Evolutionary conservation across 2,888 invertebrate species (phyloP).

Genomic region (Lampropteryx suffumata): DNA sequence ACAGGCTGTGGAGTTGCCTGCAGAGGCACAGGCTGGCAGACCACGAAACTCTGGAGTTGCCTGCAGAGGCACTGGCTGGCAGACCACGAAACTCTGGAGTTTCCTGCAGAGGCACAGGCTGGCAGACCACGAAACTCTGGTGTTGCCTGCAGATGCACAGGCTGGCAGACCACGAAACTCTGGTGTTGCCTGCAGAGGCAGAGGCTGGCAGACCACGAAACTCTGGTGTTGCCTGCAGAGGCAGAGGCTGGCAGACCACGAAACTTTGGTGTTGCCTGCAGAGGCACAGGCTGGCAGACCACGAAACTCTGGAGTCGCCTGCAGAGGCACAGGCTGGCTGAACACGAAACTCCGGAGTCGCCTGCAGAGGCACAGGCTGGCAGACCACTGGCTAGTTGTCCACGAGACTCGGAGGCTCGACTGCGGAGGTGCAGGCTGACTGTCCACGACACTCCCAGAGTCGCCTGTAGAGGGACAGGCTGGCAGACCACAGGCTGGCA

Average conservation of each 20-base stretch:
- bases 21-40: neutral
- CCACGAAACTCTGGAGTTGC: neutral
- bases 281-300: neutral
- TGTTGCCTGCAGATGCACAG: neutral
- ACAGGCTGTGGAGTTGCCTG: constrained; percentile 1
- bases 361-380: neutral
- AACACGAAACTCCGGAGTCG: neutral
- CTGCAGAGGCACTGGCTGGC: neutral
- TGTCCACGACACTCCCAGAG: too few species aligned
- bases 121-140: neutral
- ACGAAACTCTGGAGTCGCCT: neutral
- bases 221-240: neutral
- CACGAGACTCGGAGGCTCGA: neutral
- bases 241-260: constrained; percentile 1
- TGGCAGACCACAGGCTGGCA: neutral
- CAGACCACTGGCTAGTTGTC: too few species aligned
- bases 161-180: neutral
- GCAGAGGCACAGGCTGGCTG: constrained; percentile 1
- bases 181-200: neutral
- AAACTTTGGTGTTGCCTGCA: neutral
- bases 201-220: constrained; percentile 1
- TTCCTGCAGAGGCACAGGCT: neutral
- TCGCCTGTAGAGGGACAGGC: neutral
- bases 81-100: neutral
- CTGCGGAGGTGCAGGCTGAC: too few species aligned